phyloP scores from a whole-genome alignment of 2,888 invertebrate genomes.

The Oscheius sp. region DNA sequence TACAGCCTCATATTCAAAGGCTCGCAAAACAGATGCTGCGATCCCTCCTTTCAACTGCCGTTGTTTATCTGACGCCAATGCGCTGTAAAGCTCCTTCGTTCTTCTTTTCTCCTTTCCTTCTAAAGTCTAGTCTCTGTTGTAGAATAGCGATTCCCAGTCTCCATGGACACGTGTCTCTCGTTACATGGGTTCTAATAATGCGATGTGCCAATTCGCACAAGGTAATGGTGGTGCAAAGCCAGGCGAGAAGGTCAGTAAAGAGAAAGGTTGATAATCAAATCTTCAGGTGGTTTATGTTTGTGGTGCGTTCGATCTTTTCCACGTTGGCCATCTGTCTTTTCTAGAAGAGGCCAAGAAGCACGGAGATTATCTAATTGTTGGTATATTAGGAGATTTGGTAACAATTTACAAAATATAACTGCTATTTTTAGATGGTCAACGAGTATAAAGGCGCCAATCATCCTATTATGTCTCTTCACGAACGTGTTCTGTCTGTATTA shows the following conservation, averaged over 20 bases:
- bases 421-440: conserved; percentile 64
- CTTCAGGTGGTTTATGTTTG: conserved; percentile 88
- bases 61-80: conserved; percentile 11
- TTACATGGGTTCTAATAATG: conserved; percentile 92
- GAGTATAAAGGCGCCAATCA: conserved; percentile 81
- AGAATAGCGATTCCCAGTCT: conserved; percentile 85
- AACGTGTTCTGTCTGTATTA: conserved; percentile 91
- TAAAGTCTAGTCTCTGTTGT: conserved; percentile 66
- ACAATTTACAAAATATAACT: too few relatives aligned
- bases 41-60: conserved; percentile 2
- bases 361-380: conserved; percentile 92
- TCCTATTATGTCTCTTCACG: conserved; percentile 99
- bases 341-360: conserved; percentile 85
- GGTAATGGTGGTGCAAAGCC: conserved; percentile 61
- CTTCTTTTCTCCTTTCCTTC: neutral
- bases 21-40: conserved; percentile 12
- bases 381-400: conserved; percentile 75
- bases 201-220: conserved; percentile 80
- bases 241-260: conserved; percentile 47
- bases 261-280: too few relatives aligned
- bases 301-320: conserved; percentile 97
- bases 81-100: conserved; percentile 4
- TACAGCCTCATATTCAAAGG: conserved; percentile 5
- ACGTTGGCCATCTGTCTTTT: conserved; percentile 96
- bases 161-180: conserved; percentile 94